phyloP scores from a whole-genome alignment of 1,140 invertebrate genomes.

The Hyles euphorbiae region DNA sequence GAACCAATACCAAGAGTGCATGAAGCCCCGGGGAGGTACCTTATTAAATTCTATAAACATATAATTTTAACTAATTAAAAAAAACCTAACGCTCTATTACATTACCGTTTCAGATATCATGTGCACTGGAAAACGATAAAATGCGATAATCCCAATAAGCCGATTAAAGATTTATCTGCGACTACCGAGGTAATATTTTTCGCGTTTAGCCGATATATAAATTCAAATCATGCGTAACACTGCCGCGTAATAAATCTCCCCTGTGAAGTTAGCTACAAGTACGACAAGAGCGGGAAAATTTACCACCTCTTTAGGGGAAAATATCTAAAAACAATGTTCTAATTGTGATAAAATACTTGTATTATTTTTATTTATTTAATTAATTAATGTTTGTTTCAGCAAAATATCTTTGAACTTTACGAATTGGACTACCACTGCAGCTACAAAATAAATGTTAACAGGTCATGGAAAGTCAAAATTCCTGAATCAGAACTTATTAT shows the following conservation, averaged over 20 bases:
- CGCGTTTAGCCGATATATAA: background rate
- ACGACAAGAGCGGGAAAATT: conserved; percentile 7
- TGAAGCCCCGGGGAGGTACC: conserved; percentile 47
- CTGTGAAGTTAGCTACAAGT: conserved; percentile 12
- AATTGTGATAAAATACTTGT: background rate
- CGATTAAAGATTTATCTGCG: conserved; percentile 52
- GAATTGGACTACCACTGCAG: conserved; percentile 60
- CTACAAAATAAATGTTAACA: conserved; percentile 57
- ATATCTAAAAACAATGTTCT: background rate
- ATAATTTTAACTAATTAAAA: too few relatives aligned
- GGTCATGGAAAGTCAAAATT: conserved; percentile 33
- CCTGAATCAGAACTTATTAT: conserved; percentile 55
- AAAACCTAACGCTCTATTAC: too few relatives aligned
- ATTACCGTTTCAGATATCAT: conserved; percentile 52
- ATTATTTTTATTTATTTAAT: background rate
- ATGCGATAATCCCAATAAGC: conserved; percentile 52
- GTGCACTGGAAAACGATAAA: conserved; percentile 61
- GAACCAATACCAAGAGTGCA: conserved; percentile 35
- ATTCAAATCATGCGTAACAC: background rate
- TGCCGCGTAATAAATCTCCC: background rate
- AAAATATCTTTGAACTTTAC: conserved; percentile 55
- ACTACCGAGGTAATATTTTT: conserved; percentile 46
- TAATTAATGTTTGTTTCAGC: conserved; percentile 36
- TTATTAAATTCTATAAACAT: too few relatives aligned
- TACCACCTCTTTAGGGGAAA: background rate